These are phyloP conservation scores for Bergia sp. DNA, from an alignment of 92 coral and sea anemone species.

Conservation along the genomic window DNA sequence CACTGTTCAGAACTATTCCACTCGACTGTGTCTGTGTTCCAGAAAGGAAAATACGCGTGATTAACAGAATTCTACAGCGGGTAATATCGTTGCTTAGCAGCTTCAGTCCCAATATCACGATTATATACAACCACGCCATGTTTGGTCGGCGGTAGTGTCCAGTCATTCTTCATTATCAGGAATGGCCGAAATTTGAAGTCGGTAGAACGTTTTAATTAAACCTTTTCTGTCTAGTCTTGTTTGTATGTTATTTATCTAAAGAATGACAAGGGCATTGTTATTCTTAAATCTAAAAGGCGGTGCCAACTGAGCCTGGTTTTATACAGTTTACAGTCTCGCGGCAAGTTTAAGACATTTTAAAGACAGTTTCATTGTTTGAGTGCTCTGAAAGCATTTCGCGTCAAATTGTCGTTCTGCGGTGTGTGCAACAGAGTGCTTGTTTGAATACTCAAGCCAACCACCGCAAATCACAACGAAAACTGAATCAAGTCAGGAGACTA, in stretches of 20 bases:
- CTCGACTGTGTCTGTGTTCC: background rate
- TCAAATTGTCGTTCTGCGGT: constrained; percentile 3
- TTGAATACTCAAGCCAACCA: background rate
- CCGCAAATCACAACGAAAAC: constrained; percentile 1
- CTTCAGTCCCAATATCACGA: background rate
- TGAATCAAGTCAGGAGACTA: background rate
- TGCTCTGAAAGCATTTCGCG: background rate
- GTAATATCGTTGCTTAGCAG: background rate
- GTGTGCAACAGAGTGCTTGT: constrained; percentile 2
- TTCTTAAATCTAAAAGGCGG: constrained; percentile 1
- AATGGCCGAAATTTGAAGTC: background rate
- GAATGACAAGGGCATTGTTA: background rate
- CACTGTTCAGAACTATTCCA: background rate
- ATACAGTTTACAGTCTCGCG: background rate
- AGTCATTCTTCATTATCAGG: constrained; percentile 6
- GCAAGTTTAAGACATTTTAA: background rate
- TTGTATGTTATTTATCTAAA: background rate
- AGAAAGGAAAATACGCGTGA: background rate
- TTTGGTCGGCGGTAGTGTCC: background rate
- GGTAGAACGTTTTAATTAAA: background rate
- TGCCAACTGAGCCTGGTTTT: background rate
- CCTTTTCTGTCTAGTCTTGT: constrained; percentile 1
- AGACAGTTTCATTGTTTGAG: background rate
- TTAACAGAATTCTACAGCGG: background rate
- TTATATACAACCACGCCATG: constrained; percentile 3